Evolutionary conservation across 2,797 vertebrate species (phyloP).

Genomic region (Leptatherina wallacei): DNA sequence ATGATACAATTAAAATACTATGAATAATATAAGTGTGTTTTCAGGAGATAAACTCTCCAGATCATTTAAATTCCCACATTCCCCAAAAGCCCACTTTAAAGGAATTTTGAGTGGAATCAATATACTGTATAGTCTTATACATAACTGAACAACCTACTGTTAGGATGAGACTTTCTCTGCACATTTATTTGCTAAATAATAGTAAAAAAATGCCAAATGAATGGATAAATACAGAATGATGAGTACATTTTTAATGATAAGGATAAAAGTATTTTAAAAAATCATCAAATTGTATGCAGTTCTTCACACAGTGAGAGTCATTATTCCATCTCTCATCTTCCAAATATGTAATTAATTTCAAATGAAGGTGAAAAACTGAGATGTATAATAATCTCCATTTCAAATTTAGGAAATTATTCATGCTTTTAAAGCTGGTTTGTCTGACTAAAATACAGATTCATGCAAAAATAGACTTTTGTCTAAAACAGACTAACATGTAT

Average conservation of each 20-base stretch:
- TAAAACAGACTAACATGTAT: constrained; percentile 28
- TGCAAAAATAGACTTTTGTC: constrained; percentile 18
- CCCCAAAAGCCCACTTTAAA: background rate
- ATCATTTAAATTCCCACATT: background rate
- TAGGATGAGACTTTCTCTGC: background rate
- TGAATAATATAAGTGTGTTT: no score
- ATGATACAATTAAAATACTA: background rate
- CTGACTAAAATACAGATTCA: constrained; percentile 52
- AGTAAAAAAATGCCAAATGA: background rate
- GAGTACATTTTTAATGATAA: background rate
- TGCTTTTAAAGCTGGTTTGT: constrained; percentile 57
- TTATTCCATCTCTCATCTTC: constrained; percentile 37
- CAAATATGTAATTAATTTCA: constrained; percentile 60
- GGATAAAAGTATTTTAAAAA: background rate
- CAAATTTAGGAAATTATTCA: constrained; percentile 57
- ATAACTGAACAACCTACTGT: background rate
- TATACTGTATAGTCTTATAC: background rate
- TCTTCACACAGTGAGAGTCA: constrained; percentile 24
- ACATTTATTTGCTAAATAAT: background rate
- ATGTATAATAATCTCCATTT: constrained; percentile 53
- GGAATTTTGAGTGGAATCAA: background rate
- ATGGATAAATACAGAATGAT: background rate
- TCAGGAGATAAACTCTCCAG: no score
- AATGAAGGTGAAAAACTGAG: constrained; percentile 54
- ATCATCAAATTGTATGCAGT: constrained; percentile 4